Conservation (phyloP, 2,888 invertebrate genomes). For the Oscheius sp. region DNA sequence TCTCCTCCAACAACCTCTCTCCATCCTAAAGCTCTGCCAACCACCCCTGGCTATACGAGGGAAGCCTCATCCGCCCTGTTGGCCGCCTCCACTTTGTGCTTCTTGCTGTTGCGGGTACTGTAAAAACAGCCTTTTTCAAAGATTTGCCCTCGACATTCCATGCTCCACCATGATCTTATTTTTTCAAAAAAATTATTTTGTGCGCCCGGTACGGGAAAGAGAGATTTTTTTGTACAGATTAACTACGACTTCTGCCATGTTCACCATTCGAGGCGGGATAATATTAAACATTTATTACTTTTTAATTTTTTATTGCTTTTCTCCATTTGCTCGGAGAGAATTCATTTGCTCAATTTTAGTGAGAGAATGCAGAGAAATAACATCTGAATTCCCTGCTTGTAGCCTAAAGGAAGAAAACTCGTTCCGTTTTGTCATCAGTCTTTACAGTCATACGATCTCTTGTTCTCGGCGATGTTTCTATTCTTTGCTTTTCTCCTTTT, state of each 20-base stretch:
- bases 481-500: too few species aligned
- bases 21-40: constrained; percentile 18
- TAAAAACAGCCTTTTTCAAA: not conserved
- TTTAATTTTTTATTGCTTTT: not conserved
- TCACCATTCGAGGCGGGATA: constrained; percentile 14
- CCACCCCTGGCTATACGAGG: constrained; percentile 1
- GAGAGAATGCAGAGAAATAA: too few species aligned
- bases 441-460: too few species aligned
- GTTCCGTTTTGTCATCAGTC: too few species aligned
- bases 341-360: too few species aligned
- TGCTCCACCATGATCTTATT: constrained; percentile 25
- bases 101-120: constrained; percentile 22
- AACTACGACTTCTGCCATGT: constrained; percentile 16
- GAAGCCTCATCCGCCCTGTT: not conserved
- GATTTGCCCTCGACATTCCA: constrained; percentile 17
- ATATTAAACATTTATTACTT: too few species aligned
- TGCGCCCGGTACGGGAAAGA: constrained; percentile 15
- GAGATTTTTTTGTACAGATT: constrained; percentile 25
- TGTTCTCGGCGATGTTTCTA: too few species aligned
- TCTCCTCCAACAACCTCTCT: not conserved
- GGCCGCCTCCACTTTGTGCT: not conserved
- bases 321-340: too few species aligned
- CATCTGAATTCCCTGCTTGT: too few species aligned
- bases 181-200: constrained; percentile 2
- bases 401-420: too few species aligned